Evolutionary conservation across 2,888 invertebrate genomes (phyloP).

Genomic region (Apantesis nais): DNA sequence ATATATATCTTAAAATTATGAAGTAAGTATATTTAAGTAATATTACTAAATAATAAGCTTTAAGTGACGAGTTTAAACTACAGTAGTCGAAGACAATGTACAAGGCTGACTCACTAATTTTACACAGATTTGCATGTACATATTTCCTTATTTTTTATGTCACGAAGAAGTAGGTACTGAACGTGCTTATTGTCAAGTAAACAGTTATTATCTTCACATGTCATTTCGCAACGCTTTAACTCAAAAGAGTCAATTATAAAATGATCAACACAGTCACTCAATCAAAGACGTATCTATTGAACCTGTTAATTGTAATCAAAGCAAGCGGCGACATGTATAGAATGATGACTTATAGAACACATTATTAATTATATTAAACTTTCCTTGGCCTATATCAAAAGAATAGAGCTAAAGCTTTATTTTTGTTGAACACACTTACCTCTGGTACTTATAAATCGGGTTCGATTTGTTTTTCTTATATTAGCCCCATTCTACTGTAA

Average conservation of each 20-base stretch:
- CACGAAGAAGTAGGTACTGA: constrained; percentile 9
- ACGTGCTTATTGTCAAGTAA: constrained; percentile 7
- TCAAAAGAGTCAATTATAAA: constrained; percentile 31
- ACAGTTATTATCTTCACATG: constrained; percentile 19
- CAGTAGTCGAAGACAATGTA: constrained; percentile 15
- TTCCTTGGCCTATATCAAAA: not conserved
- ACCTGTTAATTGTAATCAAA: constrained; percentile 3
- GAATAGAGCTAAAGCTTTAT: not conserved
- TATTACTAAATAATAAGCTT: constrained; percentile 12
- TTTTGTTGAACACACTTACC: not conserved
- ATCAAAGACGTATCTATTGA: constrained; percentile 16
- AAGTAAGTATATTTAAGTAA: constrained; percentile 4
- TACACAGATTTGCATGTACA: constrained; percentile 11
- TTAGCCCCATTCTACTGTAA: not conserved
- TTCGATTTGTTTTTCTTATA: not conserved
- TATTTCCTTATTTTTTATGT: constrained; percentile 20
- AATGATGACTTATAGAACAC: not conserved
- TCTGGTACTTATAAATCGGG: not conserved
- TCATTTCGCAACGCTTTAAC: constrained; percentile 20
- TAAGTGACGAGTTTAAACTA: constrained; percentile 9
- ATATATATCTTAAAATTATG: not conserved
- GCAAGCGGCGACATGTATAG: not conserved
- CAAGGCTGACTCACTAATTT: constrained; percentile 18
- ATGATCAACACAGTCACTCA: constrained; percentile 36
- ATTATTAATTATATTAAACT: not conserved